Base-by-base conservation (phyloP, 2,797 vertebrate genomes). In the Selene dorsalis region DNA sequence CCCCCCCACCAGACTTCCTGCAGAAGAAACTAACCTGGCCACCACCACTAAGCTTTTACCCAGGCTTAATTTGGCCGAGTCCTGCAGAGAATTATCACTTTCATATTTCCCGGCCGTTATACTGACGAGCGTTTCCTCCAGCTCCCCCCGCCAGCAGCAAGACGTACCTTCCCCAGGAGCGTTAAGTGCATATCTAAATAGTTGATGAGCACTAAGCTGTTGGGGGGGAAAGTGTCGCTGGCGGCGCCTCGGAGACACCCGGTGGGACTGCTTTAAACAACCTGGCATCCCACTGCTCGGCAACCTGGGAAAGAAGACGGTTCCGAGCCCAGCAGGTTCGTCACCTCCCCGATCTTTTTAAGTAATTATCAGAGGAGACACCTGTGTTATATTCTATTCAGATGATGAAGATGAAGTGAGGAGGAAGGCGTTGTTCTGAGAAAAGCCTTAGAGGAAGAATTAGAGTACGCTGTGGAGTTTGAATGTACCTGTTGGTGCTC, bases 181-280 rank as follows among this genome's bases (percentile, higher is more conserved):
- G 89, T 92, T 94, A 94, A 94, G 90, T 91, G 88, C 90, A 89
- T 92, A 93, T 92, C 93, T 94, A 94, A 95, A 95, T 94, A 94
- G 92, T 95, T 94, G 92, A 95, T 95, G 93, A 94, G 93, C 89
- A 75, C 91, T 94, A 94, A 94, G 93, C 92, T 93, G 92, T 91
- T 89, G 89, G 91, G 86, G 86, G 86, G 88, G 87, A 91, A 91
- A 92, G 90, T 92, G 92, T 93, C 90, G 92, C 93, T 90, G 73
- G 84, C 86, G 92, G 94, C 93, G 73, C 90, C 84, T 90, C 89
- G 85, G 87, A 92, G 91, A 87, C 76, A 66, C 93, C 94, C 92
- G 85, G 87, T 91, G 93, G 94, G 94, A 94, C 79, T 80, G 89
- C 89, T 94, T 93, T 91, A 93, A 93, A 94, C 92, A 93, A 93